These are phyloP conservation scores for Cydia pomonella DNA, from an alignment of 1,140 invertebrate species.

Conservation along the genomic window DNA sequence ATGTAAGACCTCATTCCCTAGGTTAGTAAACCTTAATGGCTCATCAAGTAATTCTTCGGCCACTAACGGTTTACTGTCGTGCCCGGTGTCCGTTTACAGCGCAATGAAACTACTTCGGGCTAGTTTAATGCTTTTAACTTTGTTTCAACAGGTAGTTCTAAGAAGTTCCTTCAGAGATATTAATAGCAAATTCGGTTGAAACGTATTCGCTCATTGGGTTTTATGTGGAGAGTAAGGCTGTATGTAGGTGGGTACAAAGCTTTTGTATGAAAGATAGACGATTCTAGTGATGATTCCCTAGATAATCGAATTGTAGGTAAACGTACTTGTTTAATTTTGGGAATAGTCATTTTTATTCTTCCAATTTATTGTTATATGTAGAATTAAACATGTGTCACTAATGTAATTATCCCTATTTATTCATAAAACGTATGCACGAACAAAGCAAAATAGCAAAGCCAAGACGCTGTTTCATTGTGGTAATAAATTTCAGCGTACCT, in stretches of 20 bases:
- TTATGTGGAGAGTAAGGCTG: neutral
- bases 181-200: neutral
- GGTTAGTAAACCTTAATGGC: conserved; percentile 23
- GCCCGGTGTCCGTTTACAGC: conserved; percentile 22
- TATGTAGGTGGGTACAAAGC: neutral
- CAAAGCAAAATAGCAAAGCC: conserved; percentile 12
- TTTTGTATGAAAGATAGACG: neutral
- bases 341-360: too few relatives aligned
- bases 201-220: neutral
- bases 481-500: conserved; percentile 22
- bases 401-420: too few relatives aligned
- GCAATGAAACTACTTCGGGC: conserved; percentile 20
- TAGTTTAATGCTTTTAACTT: conserved; percentile 23
- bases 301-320: too few relatives aligned
- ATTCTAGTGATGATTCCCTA: too few relatives aligned
- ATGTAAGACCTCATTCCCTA: conserved; percentile 7
- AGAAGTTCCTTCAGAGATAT: neutral
- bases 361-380: neutral
- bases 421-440: neutral
- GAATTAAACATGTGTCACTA: too few relatives aligned
- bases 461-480: conserved; percentile 22
- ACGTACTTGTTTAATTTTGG: too few relatives aligned
- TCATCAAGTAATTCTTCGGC: conserved; percentile 27
- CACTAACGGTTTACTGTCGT: conserved; percentile 15
- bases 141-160: conserved; percentile 6